A percentile compares a stretch with the other conserved stretches of the same genome.
These are phyloP conservation scores for Balaeniceps rex DNA, from an alignment of 2,113 vertebrate genomes.

Conservation along the genomic window DNA sequence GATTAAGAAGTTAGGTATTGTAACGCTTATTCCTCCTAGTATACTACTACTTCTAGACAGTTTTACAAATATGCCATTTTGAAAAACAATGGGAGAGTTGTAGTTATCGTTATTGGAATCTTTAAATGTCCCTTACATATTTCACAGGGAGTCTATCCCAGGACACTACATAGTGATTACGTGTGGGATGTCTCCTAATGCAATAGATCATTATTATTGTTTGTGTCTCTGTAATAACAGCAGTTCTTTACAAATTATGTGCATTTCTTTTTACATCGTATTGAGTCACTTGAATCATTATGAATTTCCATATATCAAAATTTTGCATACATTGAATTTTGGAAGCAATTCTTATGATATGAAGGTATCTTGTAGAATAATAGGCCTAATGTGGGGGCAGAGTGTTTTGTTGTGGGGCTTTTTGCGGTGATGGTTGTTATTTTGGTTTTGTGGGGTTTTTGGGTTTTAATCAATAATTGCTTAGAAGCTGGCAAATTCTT, in stretches of 20 bases:
- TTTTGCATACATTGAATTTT: background rate
- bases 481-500: background rate
- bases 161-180: background rate
- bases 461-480: background rate
- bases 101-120: background rate
- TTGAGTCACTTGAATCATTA: background rate
- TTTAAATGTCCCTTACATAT: background rate
- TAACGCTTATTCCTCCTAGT: background rate
- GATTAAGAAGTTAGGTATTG: background rate
- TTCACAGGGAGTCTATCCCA: background rate
- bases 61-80: background rate
- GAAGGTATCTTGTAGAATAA: background rate
- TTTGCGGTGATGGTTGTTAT: background rate
- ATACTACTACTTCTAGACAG: background rate
- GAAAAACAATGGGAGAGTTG: background rate
- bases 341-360: background rate
- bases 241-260: background rate
- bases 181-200: background rate
- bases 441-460: background rate
- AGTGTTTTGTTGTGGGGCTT: background rate
- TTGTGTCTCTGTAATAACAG: background rate
- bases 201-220: background rate
- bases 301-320: background rate
- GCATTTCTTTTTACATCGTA: background rate
- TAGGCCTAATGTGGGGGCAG: background rate